Evolutionary conservation across 1,140 invertebrate species (phyloP).

Genomic region (Drosophila neocordata): DNA sequence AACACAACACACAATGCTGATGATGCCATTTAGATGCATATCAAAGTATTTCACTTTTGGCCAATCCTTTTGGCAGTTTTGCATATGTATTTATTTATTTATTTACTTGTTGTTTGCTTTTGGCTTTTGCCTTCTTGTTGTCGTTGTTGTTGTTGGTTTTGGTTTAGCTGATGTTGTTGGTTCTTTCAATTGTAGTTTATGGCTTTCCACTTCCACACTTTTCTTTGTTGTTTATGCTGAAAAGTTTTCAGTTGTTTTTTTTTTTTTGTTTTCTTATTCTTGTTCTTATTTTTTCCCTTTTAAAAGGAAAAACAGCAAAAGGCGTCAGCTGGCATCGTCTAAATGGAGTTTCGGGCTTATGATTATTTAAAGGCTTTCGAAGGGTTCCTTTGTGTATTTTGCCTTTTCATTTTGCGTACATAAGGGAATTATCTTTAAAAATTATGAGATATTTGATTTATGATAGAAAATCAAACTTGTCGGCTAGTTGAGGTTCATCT

Average conservation of each 20-base stretch:
- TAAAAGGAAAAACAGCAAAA: constrained; percentile 8
- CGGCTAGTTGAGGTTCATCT: not conserved
- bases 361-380: constrained; percentile 55
- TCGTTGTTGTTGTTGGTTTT: constrained; percentile 25
- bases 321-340: constrained; percentile 55
- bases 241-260: constrained; percentile 50
- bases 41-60: constrained; percentile 77
- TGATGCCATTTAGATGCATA: constrained; percentile 80
- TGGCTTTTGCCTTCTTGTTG: constrained; percentile 15
- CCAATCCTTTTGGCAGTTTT: constrained; percentile 75
- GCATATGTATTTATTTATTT: constrained; percentile 73
- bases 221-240: constrained; percentile 64
- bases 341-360: constrained; percentile 49
- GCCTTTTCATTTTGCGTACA: constrained; percentile 8
- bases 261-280: constrained; percentile 30
- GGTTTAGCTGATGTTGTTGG: constrained; percentile 33
- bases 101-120: constrained; percentile 49
- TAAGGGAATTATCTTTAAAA: constrained; percentile 6
- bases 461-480: not conserved
- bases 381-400: constrained; percentile 28
- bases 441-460: not conserved
- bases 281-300: constrained; percentile 7
- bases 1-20: constrained; percentile 55
- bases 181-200: constrained; percentile 73
- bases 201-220: constrained; percentile 35